Base-by-base conservation (phyloP, 2,888 invertebrate genomes). In the Chymomyza procnemis region DNA sequence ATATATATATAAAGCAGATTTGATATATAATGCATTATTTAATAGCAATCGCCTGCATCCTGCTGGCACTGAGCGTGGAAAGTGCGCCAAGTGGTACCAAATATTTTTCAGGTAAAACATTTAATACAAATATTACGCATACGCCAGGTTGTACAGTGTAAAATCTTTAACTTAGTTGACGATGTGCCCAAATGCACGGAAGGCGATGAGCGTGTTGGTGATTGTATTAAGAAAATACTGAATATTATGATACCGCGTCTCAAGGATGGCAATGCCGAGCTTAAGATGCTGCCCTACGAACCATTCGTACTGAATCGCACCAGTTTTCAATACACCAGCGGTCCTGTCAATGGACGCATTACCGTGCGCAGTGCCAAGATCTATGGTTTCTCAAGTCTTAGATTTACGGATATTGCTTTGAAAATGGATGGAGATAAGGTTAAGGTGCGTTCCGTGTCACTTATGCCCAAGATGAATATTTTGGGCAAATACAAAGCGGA, bases 401-500 rank as follows among this genome's bases (percentile, higher is more conserved):
- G 83, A 12, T 92, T 94, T 61, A 90, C 92, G 22, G 92, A 93
- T 61, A 92, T 93, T 22, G 92, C 92, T 90, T 92, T 85, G 47
- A 79, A 87, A 34, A 89, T 93, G 0, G 91, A 92, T 9, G 93
- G 93, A 55, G 66, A 78, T 19, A 79, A 80, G 59, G 64, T 85
- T 2, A 79, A 79, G 52, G 12, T 85, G 1, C 74, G 71, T 9
- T 78, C 94, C 1, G 93, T 93, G 66, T 80, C 93, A 61, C 91
- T 91, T 14, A 87, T 93, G 52, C 94, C 94, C 2, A 91, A 91
- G 72, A 82, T 94, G 14, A 88, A 90, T 46, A 88, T 93, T 5
- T 92, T 91, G 41, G 94, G 94, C 1, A 90, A 92, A n/a, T 95
- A 94, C 86, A 92, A 92, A 74, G 94, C 93, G 0, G 93, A 93